Percentiles rank a stretch among this genome's conserved stretches.
Conservation (phyloP, 2,113 vertebrate genomes). For the Pluvianellus socialis region DNA sequence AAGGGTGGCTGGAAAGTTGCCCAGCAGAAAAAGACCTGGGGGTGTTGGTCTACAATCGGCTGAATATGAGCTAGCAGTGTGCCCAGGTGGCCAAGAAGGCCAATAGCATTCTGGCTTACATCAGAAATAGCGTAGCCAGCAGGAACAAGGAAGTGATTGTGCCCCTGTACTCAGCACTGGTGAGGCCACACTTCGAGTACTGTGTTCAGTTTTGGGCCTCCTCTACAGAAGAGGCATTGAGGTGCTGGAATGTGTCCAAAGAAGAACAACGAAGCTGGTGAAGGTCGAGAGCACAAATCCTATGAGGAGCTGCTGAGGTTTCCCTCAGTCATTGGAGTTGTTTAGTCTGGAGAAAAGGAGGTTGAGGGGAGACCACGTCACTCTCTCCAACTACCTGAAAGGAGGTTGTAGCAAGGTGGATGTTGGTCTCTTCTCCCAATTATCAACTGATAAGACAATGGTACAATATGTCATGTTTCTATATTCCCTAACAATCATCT, state of each 20-base stretch:
- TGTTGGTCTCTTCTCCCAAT: background rate
- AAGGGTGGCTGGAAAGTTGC: background rate
- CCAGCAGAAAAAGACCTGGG: background rate
- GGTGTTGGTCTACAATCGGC: background rate
- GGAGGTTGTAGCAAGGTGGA: background rate
- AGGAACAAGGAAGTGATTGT: background rate
- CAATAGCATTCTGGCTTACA: background rate
- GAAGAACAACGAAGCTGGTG: background rate
- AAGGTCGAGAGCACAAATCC: background rate
- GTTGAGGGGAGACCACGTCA: background rate
- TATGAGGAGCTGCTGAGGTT: background rate
- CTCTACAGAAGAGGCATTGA: background rate
- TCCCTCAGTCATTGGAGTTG: background rate
- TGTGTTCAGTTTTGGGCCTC: background rate
- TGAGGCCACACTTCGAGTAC: background rate
- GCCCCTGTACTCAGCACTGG: too few relatives aligned
- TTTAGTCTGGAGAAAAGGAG: background rate
- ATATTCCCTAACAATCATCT: background rate
- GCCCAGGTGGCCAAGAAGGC: background rate
- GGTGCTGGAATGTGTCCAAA: background rate
- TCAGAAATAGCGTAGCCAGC: background rate
- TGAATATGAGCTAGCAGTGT: background rate
- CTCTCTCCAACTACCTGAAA: background rate
- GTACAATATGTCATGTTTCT: background rate
- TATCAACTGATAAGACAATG: background rate